Base-by-base conservation (phyloP, 2,797 vertebrate genomes). In the Mormyrus proboscirostris region DNA sequence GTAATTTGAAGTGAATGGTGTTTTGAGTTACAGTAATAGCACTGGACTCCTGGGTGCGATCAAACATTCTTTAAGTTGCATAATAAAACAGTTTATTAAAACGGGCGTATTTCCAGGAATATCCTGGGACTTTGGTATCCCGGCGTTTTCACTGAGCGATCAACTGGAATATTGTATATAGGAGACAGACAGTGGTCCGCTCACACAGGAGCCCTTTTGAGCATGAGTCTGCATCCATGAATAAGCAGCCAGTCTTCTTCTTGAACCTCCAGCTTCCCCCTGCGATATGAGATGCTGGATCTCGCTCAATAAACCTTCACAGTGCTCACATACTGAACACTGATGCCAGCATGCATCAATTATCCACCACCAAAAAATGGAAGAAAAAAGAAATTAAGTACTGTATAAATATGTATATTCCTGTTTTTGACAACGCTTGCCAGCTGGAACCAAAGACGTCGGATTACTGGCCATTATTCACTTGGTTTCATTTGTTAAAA, bases 371-470 rank as follows among this genome's bases (percentile, higher is more conserved):
- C 44, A 57, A 57, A 86, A 86, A 57, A 57, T 0, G 38, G 85
- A 55, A 44, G 14, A 79, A 76, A 76, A 44, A 79, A n/a, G 73
- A 79, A 79, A 79, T 69, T 33, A 85, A 14, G 50, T 38, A 19
- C 85, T 57, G 51, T 57, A 86, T 57, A 86, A 86, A 86, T 86
- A 86, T 86, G 85, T 86, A 86, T 57, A 86, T 86, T 86, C 51
- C 85, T 55, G 85, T 86, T 86, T 86, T 86, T 53, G 25, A 14
- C 25, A 22, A 57, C 1, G 29, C 49, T 57, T 86, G 85, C 85
- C 85, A 86, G 85, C 85, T 86, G 85, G 51, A 53, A 55, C 85
- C 29, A 41, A 53, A 86, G 85, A 86, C 57, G 22, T 33, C 14
- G 12, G 85, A 57, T 86, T 86, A 86, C 85, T 86, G 50, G 29